Evolutionary conservation across 1,140 invertebrate genomes (phyloP).

Genomic region (Rhagoletis zephyria): DNA sequence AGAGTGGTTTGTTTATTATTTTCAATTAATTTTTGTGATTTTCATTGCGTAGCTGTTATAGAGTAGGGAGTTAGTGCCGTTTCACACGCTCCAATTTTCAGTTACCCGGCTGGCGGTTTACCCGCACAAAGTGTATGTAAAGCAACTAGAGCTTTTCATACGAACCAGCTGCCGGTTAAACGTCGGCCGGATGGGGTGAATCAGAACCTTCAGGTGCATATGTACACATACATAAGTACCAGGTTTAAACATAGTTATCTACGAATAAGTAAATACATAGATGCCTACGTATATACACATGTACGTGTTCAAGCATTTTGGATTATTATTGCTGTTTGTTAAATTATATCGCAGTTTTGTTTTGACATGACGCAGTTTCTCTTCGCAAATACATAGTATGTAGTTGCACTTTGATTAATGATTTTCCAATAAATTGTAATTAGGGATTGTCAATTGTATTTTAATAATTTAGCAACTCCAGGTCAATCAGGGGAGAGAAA

Average conservation of each 20-base stretch:
- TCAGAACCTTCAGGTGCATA: too few species aligned
- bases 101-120: too few species aligned
- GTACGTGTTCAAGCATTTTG: slow-evolving; percentile 12
- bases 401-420: slow-evolving; percentile 67
- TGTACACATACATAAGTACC: too few species aligned
- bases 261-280: too few species aligned
- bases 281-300: not conserved
- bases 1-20: not conserved
- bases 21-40: slow-evolving; percentile 57
- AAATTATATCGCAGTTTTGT: slow-evolving; percentile 71
- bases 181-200: too few species aligned
- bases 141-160: too few species aligned
- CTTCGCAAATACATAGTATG: slow-evolving; percentile 20
- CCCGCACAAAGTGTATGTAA: too few species aligned
- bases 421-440: slow-evolving; percentile 28
- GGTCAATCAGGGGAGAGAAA: not conserved
- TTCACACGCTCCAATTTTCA: too few species aligned
- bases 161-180: too few species aligned
- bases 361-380: slow-evolving; percentile 66
- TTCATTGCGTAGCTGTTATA: slow-evolving; percentile 55
- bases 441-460: not conserved
- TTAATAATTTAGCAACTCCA: not conserved
- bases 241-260: too few species aligned
- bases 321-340: slow-evolving; percentile 68
- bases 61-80: not conserved